These are phyloP conservation scores for Chydorus sphaericus DNA, from an alignment of 2,888 invertebrate genomes.

Conservation along the genomic window DNA sequence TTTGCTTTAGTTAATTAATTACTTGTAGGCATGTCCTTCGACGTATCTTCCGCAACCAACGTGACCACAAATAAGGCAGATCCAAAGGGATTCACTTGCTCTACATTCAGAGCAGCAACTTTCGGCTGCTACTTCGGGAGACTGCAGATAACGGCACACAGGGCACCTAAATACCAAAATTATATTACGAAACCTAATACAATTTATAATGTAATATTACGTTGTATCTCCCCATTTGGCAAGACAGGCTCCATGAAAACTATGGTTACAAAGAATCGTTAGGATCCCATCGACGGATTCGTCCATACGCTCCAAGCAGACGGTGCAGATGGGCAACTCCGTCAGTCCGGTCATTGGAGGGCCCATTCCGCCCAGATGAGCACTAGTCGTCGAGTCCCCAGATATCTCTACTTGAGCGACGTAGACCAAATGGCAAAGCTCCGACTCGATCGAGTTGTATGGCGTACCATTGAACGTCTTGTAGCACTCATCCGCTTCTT, in stretches of 20 bases:
- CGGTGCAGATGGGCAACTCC: slow-evolving; percentile 93
- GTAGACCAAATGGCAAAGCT: slow-evolving; percentile 86
- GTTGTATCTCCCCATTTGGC: slow-evolving; percentile 89
- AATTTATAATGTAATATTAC: slow-evolving; percentile 24
- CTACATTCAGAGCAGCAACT: slow-evolving; percentile 56
- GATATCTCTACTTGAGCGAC: slow-evolving; percentile 83
- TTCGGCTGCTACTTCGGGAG: slow-evolving; percentile 57
- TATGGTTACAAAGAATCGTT: slow-evolving; percentile 95
- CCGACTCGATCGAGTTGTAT: slow-evolving; percentile 85
- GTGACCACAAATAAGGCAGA: slow-evolving; percentile 95
- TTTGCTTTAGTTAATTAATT: slow-evolving; percentile 14
- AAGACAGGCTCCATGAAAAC: slow-evolving; percentile 90
- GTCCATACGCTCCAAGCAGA: slow-evolving; percentile 93
- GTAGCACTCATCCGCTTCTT: slow-evolving; percentile 81
- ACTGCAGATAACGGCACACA: slow-evolving; percentile 82
- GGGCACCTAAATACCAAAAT: slow-evolving; percentile 57
- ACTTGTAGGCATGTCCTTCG: slow-evolving; percentile 75
- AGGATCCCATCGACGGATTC: slow-evolving; percentile 95
- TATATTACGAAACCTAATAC: neutral
- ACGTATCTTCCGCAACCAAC: slow-evolving; percentile 91
- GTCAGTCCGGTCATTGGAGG: slow-evolving; percentile 50
- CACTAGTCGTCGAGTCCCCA: slow-evolving; percentile 35
- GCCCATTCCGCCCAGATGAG: slow-evolving; percentile 11
- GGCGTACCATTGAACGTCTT: slow-evolving; percentile 79
- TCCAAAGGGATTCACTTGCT: slow-evolving; percentile 75